phyloP scores from a whole-genome alignment of 1,140 invertebrate genomes.

The Myzus persicae region DNA sequence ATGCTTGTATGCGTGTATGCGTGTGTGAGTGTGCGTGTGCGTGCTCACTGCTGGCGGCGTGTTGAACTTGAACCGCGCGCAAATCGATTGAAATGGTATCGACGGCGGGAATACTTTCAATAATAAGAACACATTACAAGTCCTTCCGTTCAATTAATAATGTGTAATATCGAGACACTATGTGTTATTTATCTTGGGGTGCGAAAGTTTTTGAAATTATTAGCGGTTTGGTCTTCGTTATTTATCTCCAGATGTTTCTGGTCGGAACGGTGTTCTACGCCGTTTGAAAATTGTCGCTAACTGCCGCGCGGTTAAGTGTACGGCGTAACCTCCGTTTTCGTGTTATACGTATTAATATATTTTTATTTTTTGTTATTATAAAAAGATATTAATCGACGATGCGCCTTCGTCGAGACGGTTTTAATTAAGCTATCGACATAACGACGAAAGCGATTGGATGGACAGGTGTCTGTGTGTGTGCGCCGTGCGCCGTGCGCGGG shows the following conservation, averaged over 20 bases:
- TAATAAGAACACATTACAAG: background rate
- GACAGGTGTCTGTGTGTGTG: conserved; percentile 46
- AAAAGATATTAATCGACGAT: background rate
- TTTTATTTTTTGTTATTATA: background rate
- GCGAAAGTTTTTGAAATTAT: background rate
- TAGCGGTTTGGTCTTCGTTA: background rate
- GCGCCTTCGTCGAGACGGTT: conserved; percentile 18
- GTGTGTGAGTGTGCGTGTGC: background rate
- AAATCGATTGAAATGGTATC: background rate
- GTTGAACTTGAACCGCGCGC: background rate
- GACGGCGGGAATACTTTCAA: background rate
- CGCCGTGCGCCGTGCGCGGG: background rate
- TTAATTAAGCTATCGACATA: conserved; percentile 54
- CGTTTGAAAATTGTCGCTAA: background rate
- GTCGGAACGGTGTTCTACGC: background rate
- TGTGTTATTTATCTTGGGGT: background rate
- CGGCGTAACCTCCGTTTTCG: too few relatives aligned
- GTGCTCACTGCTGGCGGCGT: conserved; percentile 3
- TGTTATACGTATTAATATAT: background rate
- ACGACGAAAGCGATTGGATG: conserved; percentile 42
- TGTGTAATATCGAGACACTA: background rate
- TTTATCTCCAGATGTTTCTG: background rate
- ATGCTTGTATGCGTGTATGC: background rate
- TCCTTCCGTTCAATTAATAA: too few relatives aligned
- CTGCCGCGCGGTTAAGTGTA: background rate